Percentiles rank a stretch among this genome's conserved stretches.
Conservation (phyloP, 2,888 invertebrate species). For the Pristionchus fissidentatus region DNA sequence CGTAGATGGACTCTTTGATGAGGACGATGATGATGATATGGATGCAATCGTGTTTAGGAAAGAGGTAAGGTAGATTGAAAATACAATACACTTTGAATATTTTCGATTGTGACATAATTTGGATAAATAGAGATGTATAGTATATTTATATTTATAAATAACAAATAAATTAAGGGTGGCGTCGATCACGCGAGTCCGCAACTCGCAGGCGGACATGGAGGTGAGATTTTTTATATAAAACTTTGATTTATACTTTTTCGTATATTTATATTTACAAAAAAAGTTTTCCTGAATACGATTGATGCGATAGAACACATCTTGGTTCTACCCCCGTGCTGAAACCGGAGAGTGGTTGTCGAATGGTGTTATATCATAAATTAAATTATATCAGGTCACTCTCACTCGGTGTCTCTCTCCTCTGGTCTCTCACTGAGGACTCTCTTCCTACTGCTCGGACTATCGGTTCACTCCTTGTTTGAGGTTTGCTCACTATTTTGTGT, state of each 20-base stretch:
- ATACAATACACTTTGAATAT: too few relatives aligned
- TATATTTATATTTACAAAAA: not conserved
- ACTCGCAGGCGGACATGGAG: not conserved
- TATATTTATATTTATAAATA: too few relatives aligned
- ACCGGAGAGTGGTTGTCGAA: not conserved
- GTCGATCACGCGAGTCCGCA: not conserved
- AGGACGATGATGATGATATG: constrained; percentile 62
- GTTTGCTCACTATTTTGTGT: too few relatives aligned
- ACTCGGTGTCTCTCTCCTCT: constrained; percentile 17
- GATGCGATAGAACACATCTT: not conserved
- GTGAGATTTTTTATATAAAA: not conserved
- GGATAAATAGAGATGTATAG: too few relatives aligned
- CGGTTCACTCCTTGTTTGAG: constrained; percentile 80
- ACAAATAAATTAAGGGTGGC: not conserved
- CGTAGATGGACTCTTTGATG: constrained; percentile 51
- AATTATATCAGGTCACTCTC: constrained; percentile 20
- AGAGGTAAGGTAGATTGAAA: constrained; percentile 37
- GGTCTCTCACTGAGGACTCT: constrained; percentile 74
- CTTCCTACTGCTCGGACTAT: constrained; percentile 79
- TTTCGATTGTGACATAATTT: too few relatives aligned
- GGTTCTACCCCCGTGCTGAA: not conserved
- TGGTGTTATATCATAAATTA: not conserved
- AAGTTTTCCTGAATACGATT: not conserved
- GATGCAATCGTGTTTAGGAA: constrained; percentile 67
- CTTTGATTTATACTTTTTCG: not conserved